Base-by-base conservation (phyloP, 2,888 invertebrate genomes). In the Seladonia tumulorum region DNA sequence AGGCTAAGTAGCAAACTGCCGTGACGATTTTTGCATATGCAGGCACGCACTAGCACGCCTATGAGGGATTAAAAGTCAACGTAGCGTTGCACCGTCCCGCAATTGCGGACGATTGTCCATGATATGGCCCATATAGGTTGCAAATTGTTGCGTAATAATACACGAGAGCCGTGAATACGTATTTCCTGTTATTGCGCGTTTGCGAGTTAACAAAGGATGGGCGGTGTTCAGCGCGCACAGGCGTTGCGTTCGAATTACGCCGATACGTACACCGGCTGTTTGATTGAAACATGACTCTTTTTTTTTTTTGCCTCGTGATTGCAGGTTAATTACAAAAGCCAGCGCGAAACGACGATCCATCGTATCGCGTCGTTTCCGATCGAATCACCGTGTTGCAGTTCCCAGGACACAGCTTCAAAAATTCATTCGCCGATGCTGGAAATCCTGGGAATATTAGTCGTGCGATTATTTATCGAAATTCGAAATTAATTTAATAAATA, bases 81-180 rank as follows among this genome's bases (percentile, higher is more conserved):
- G 16, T 47, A n/a, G 57, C 85, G 83, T 70, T 76, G 57, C 35
- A 76, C 49, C 42, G 35, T 60, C 49, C 45, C n/a, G 42, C 73
- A 76, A 76, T 83, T 70, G 73, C 70, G 76, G 68, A 22, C 60
- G 72, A 83, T 79, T 76, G 57, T 16, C 76, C 66, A 53, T 39
- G 83, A 63, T 72, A 72, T 83, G 39, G 60, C 68, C 73, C 74
- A 66, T 71, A 80, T 74, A 83, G 76, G 63, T 86, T 86, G 70
- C 77, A 77, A 53, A 80, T 81, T 63, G 71, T 84, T 86, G 77
- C 85, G 85, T 84, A 84, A 84, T 80, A 86, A 84, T 84, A 74
- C 63, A 80, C 75, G 83, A 83, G 68, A 77, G 60, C 71, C n/a
- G 45, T 75, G 80, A 80, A 83, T 71, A 74, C 79, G 73, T 80